Conservation (phyloP, 2,113 vertebrate species). For the Cricetomys ansorgei region DNA sequence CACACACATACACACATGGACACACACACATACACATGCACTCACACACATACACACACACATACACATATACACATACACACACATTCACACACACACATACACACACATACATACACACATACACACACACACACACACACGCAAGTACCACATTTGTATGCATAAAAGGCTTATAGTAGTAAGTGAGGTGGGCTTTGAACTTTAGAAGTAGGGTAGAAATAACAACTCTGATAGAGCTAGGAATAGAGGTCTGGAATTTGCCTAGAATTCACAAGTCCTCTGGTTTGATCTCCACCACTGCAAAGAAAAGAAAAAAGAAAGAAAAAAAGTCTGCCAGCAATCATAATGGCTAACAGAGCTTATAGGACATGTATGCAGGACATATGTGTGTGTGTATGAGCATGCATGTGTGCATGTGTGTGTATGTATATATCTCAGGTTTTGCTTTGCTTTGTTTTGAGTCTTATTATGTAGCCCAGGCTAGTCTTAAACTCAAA, state of each 20-base stretch:
- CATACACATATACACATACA: too few species aligned
- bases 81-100: too few species aligned
- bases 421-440: too few species aligned
- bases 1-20: too few species aligned
- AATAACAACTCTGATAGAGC: not conserved
- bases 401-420: too few species aligned
- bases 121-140: too few species aligned
- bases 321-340: not conserved
- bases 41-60: too few species aligned
- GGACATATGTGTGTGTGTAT: not conserved
- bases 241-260: not conserved
- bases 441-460: not conserved
- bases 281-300: not conserved
- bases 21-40: too few species aligned
- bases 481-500: not conserved
- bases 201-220: not conserved
- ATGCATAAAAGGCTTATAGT: not conserved
- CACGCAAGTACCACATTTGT: too few species aligned
- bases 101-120: too few species aligned
- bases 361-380: not conserved
- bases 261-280: not conserved
- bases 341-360: not conserved
- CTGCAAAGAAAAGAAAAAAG: not conserved
- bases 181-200: not conserved
- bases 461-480: not conserved